phyloP scores from a whole-genome alignment of 2,797 vertebrate species.

The Catostomus latipinnis region DNA sequence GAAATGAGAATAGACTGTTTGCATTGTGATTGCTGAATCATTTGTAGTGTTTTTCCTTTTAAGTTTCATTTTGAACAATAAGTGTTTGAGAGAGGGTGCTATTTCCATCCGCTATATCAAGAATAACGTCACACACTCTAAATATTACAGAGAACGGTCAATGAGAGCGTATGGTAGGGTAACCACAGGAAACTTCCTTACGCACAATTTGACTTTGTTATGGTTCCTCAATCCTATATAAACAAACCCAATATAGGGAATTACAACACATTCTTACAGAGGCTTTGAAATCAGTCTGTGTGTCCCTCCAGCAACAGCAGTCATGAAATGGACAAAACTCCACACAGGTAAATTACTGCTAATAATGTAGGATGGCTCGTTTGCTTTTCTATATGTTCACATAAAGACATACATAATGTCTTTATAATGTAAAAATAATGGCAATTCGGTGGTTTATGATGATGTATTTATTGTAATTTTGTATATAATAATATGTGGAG shows the following conservation, averaged over 20 bases:
- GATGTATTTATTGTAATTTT: background rate
- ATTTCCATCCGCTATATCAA: background rate
- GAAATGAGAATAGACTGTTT: no score
- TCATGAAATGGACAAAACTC: constrained; percentile 17
- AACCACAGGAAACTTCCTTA: background rate
- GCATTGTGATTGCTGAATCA: background rate
- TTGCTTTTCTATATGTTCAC: background rate
- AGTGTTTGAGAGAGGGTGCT: background rate
- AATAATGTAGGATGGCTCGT: background rate
- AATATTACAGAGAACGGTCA: background rate
- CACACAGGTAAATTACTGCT: constrained; percentile 14
- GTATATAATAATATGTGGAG: background rate
- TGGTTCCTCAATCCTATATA: background rate
- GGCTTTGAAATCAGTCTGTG: background rate
- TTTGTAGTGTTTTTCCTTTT: background rate
- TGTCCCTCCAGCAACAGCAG: background rate
- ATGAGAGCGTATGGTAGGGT: no score
- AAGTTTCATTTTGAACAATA: background rate
- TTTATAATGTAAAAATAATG: background rate
- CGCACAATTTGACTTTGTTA: background rate
- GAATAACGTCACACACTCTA: background rate
- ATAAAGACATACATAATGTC: background rate
- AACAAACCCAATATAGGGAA: background rate
- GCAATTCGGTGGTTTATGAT: background rate
- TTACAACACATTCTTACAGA: background rate